Percentiles rank a stretch among this genome's conserved stretches.
Evolutionary conservation across 1,140 invertebrate genomes (phyloP).

Genomic region (Apis florea): DNA sequence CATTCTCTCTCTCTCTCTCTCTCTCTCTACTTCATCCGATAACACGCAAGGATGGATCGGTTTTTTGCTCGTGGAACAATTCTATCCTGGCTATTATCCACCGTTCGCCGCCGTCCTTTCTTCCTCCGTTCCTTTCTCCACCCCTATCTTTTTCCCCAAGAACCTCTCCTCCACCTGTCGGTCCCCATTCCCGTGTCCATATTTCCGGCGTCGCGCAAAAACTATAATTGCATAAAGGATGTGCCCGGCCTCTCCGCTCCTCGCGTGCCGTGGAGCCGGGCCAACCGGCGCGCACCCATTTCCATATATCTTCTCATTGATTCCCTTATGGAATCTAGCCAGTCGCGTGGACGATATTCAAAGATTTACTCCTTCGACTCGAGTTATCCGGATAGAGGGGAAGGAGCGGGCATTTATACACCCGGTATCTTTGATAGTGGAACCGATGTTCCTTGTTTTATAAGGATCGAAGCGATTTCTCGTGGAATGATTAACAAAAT

Average conservation of each 20-base stretch:
- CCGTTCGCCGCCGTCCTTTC: conserved; percentile 29
- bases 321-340: conserved; percentile 44
- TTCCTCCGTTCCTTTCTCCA: not conserved
- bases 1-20: conserved; percentile 53
- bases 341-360: conserved; percentile 38
- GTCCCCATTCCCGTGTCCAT: conserved; percentile 58
- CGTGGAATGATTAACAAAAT: no score
- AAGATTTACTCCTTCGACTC: conserved; percentile 21
- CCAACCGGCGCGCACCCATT: conserved; percentile 61
- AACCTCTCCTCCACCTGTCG: conserved; percentile 22
- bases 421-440: not conserved
- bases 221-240: conserved; percentile 77
- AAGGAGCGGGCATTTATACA: not conserved
- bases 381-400: not conserved
- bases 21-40: conserved; percentile 65
- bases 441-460: not conserved
- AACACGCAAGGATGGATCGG: conserved; percentile 74
- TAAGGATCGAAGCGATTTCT: not conserved
- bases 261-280: conserved; percentile 57
- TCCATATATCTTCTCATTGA: conserved; percentile 58
- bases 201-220: conserved; percentile 72
- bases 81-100: conserved; percentile 75
- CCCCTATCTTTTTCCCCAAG: not conserved
- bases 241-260: conserved; percentile 53
- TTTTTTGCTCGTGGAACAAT: conserved; percentile 74